phyloP scores from a whole-genome alignment of 1,140 invertebrate species.

The Papilio machaon region DNA sequence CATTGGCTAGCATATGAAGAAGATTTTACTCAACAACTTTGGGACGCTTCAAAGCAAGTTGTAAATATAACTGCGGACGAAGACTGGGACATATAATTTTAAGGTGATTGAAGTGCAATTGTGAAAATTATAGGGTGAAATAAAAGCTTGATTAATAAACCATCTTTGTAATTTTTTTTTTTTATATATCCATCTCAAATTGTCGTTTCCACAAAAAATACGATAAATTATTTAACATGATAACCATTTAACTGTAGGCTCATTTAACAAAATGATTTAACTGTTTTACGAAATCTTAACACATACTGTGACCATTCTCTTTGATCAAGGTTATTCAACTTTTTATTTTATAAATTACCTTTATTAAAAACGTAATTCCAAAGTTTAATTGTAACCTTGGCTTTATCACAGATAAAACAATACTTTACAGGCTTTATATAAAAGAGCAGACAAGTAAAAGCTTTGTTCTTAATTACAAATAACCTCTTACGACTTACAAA shows the following conservation, averaged over 20 bases:
- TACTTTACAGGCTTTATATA: not conserved
- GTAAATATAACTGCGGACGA: conserved; percentile 65
- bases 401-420: not conserved
- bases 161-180: too few relatives aligned
- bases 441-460: too few relatives aligned
- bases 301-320: not conserved
- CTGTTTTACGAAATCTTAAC: not conserved
- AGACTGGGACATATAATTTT: conserved; percentile 53
- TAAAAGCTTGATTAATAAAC: not conserved
- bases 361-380: not conserved
- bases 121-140: not conserved
- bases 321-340: conserved; percentile 8
- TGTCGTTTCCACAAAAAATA: too few relatives aligned
- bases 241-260: not conserved
- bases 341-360: not conserved
- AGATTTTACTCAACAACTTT: conserved; percentile 56
- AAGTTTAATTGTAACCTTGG: not conserved
- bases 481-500: too few relatives aligned
- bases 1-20: conserved; percentile 62
- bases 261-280: not conserved
- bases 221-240: too few relatives aligned
- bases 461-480: too few relatives aligned
- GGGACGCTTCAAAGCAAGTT: conserved; percentile 62
- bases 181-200: too few relatives aligned
- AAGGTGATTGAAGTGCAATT: not conserved